These are phyloP conservation scores for Puntigrus tetrazona DNA, from an alignment of 2,113 vertebrate species.

Conservation along the genomic window DNA sequence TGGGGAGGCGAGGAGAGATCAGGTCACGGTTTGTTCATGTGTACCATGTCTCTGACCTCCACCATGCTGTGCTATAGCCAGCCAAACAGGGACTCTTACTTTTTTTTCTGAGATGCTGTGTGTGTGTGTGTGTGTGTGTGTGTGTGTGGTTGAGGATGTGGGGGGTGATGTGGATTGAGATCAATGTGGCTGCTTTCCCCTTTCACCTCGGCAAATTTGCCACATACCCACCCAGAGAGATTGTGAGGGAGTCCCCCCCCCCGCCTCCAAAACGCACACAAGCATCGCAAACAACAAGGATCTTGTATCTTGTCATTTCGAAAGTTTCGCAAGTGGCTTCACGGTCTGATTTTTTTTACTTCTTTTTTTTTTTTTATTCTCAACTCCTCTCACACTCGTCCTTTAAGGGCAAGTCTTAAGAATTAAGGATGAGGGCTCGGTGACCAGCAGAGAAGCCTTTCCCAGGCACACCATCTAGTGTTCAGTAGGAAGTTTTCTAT, in stretches of 20 bases:
- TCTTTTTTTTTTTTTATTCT: conserved; percentile 15
- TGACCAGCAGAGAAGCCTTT: conserved; percentile 81
- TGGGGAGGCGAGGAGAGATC: conserved; percentile 91
- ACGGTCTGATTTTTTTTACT: conserved; percentile 78
- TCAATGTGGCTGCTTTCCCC: conserved; percentile 88
- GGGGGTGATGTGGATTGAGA: conserved; percentile 72
- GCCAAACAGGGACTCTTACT: conserved; percentile 87
- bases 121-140: conserved; percentile 84
- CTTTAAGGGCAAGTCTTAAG: conserved; percentile 85
- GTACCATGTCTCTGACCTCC: conserved; percentile 90
- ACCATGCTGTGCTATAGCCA: conserved; percentile 84
- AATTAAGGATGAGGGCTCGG: conserved; percentile 82
- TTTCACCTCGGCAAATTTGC: conserved; percentile 87
- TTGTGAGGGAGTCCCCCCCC: conserved; percentile 88
- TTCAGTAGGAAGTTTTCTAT: conserved; percentile 81
- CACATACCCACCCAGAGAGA: conserved; percentile 81
- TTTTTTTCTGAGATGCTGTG: conserved; percentile 83
- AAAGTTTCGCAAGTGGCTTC: conserved; percentile 87
- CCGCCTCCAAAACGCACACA: conserved; percentile 70
- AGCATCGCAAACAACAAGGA: conserved; percentile 86
- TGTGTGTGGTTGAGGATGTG: conserved; percentile 59
- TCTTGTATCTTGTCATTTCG: conserved; percentile 89
- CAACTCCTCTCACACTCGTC: conserved; percentile 67
- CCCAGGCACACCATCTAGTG: conserved; percentile 94
- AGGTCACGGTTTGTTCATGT: conserved; percentile 88